Evolutionary conservation across 2,888 invertebrate genomes (phyloP), one percentile per base, ranked within the genome.

Genomic region (Eledone cirrhosa): DNA sequence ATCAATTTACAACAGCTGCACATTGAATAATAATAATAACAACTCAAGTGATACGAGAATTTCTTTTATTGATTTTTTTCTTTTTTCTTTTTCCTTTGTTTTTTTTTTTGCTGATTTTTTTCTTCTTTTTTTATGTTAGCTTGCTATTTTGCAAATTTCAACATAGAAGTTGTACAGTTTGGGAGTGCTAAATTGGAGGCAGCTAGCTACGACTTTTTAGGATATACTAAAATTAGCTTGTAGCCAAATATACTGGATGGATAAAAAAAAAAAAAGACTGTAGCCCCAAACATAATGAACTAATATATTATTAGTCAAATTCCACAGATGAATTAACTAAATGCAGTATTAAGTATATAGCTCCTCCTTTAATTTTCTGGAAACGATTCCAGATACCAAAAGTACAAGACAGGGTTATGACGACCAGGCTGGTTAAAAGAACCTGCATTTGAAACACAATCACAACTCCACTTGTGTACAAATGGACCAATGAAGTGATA

Each of bases 81-180:
- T 41, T 41, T 41, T 41, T 41, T 11, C 41, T 41, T 41, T 41
- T 5, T 41, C 11, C 11, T 41, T 41, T n/a, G n/a, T 41, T 41
- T 41, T 41, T 41, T 41, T 41, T 41, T 41, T 11, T 41, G 41
- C 41, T 41, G 41, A 8, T 27, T 69, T 69, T 69, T 74, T 22
- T 72, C 22, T 14, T 72, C 16, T 48, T 75, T 75, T 75, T 48
- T 75, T 33, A 47, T 75, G 47, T 75, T 75, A 47, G 27, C 47
- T 75, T 75, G 75, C 75, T 75, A 75, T 75, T 48, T 75, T 27
- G 75, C 47, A 75, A 75, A 41, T 75, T 75, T 47, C 33, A 75
- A 33, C 33, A 22, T 41, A 75, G 27, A 27, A 48, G 47, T 47
- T 75, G 75, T 47, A 74, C 74, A 75, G 75, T 75, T 47, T 75